Base-by-base conservation (phyloP, 2,888 invertebrate species). In the Meiosimyza platycephala region DNA sequence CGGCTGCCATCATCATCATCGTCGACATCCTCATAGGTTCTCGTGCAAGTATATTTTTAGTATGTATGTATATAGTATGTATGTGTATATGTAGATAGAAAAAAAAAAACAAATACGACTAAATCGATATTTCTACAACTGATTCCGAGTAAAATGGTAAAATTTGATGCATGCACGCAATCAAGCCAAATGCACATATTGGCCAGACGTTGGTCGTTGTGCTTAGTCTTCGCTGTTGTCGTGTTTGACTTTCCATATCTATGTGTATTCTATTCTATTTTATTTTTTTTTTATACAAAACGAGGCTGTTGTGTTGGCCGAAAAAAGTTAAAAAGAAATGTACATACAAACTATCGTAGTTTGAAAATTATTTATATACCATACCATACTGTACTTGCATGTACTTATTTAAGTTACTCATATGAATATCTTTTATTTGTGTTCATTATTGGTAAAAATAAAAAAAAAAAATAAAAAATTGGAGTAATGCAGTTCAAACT, bases 401-500 rank as follows among this genome's bases (percentile, higher is more conserved):
- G 40, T 40, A 40, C 9, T 28, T 3, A 28, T 40, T 40, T 40
- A 9, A 40, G 40, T 40, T 40, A 9, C 40, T 40, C 40, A 40
- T 40, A 40, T 40, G 9, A 40, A 9, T 40, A 40, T 40, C 40
- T 9, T 40, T 40, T 9, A 9, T 40, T 40, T 28, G 28, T 28
- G 28, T 28, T 28, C 28, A 28, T 40, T 40, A 40, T 40, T 40
- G 40, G 40, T 40, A 40, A 40, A 6, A 40, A 7, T 2, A 22
- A 1, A 22, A 40, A 40, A 40, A 40, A 40, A 16, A 16, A 55
- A 55, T 0, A 6, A 22, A 55, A 3, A 28, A 55, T 3, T 55
- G 55, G 22, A 55, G 55, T 22, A 55, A 16, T 55, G 55, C 55
- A 55, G 55, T 55, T 55, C 55, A 55, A 55, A 55, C 55, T 16